Evolutionary conservation across 2,797 vertebrate species (phyloP), one percentile per base, ranked within the genome.

Genomic region (Urosaurus nigricauda): DNA sequence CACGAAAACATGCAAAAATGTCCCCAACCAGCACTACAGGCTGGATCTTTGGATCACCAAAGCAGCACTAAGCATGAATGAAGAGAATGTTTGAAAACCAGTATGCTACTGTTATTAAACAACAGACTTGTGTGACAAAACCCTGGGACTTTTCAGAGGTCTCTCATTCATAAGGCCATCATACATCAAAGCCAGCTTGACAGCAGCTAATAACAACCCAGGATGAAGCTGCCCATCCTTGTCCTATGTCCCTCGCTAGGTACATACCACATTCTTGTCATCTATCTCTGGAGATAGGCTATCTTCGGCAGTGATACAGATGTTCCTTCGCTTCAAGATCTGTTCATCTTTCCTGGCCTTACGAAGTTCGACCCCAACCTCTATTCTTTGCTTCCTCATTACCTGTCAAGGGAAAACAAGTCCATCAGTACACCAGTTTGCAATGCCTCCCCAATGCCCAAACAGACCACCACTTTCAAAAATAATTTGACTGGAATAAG

Each of bases 291-390:
- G 40, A 79, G 85, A 87, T 1, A 80, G 0, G 24, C 0, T 53
- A 0, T 90, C 89, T 75, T 96, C 71, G 11, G 91, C 88, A 0
- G 24, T 2, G 0, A 80, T 0, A 0, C 96, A 96, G 7, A 98
- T 93, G 47, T 97, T 98, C 12, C 98, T 97, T 83, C 97, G 98
- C 93, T 99, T 99, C 85, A 98, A 85, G 53, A 98, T 97, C 89
- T 96, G 97, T 12, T 99, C 98, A 4, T 98, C 95, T 92, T 98
- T 98, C 79, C 97, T 97, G 21, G 97, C 97, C 95, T 99, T 99
- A 0, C 98, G 96, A 91, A 99, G 97, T 94, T 98, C 97, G 0
- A 98, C 85, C 5, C 88, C 97, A 84, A 96, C 94, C 0, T 96
- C 93, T 4, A 97, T 95, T 70, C 98, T 95, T 85, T 97, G 98